phyloP scores from a whole-genome alignment of 2,797 vertebrate species.

The Diceros bicornis region DNA sequence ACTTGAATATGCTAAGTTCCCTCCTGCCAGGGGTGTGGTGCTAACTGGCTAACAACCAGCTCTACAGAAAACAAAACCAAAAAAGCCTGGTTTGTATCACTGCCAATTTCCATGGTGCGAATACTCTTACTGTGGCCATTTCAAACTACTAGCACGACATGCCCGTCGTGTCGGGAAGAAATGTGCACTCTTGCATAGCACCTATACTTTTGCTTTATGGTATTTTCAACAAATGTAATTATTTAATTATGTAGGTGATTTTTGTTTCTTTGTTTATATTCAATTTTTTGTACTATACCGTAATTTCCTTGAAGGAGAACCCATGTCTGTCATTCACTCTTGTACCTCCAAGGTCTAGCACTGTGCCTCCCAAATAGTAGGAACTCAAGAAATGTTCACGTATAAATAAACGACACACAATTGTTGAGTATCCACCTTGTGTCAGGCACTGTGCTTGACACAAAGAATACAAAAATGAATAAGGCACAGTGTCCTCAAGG shows the following conservation, averaged over 20 bases:
- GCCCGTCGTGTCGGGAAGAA: not conserved
- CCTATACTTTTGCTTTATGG: not conserved
- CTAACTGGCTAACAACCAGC: not conserved
- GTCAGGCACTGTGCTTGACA: no score
- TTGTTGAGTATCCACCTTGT: not conserved
- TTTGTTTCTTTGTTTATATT: not conserved
- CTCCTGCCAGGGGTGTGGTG: not conserved
- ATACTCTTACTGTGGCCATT: rapidly evolving
- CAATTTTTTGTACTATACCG: not conserved
- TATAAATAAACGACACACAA: not conserved
- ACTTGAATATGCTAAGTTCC: not conserved
- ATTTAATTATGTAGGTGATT: not conserved
- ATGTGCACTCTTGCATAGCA: no score
- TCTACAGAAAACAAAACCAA: not conserved
- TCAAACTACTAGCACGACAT: not conserved
- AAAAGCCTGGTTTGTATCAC: no score
- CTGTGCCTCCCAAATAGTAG: not conserved
- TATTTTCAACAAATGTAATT: not conserved
- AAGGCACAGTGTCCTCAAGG: not conserved
- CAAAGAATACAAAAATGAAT: not conserved
- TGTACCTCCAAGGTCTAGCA: not conserved
- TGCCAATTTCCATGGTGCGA: not conserved
- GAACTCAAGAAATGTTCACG: not conserved
- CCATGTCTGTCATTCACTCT: not conserved
- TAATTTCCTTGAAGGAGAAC: not conserved